phyloP scores from a whole-genome alignment of 2,113 vertebrate genomes.

The Strigops habroptila region DNA sequence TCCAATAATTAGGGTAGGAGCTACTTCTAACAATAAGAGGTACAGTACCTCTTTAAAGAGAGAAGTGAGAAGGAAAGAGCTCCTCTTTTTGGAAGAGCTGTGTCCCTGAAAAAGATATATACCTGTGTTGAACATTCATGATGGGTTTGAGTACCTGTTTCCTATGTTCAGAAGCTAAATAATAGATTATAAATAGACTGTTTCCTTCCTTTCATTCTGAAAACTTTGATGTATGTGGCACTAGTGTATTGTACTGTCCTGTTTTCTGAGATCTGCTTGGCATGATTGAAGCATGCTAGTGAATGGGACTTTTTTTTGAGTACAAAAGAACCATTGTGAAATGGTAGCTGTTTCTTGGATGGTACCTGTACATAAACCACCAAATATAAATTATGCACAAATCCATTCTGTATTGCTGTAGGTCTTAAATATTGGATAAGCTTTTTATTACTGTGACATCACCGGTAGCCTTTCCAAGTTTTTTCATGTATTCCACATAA shows the following conservation, averaged over 20 bases:
- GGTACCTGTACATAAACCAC: not conserved
- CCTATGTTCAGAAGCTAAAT: not conserved
- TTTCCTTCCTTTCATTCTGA: not conserved
- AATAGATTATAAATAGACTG: not conserved
- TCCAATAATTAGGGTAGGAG: not conserved
- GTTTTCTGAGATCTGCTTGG: slow-evolving; percentile 11
- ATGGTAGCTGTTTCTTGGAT: not conserved
- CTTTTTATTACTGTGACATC: not conserved
- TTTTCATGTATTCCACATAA: not conserved
- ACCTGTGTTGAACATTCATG: not conserved
- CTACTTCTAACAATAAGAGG: not conserved
- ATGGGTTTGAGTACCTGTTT: not conserved
- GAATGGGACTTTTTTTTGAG: not conserved
- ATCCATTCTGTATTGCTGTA: not conserved
- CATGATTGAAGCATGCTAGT: not conserved
- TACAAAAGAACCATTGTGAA: not conserved
- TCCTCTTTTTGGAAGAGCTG: not conserved
- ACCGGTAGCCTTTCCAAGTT: not conserved
- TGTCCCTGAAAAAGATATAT: not conserved
- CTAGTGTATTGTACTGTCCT: not conserved
- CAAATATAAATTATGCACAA: slow-evolving; percentile 22
- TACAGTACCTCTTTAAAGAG: not conserved
- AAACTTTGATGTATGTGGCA: not conserved
- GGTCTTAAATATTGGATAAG: slow-evolving; percentile 19
- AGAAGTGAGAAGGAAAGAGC: not conserved